phyloP scores from a whole-genome alignment of 2,888 invertebrate genomes.

The Drosophila subsilvestris region DNA sequence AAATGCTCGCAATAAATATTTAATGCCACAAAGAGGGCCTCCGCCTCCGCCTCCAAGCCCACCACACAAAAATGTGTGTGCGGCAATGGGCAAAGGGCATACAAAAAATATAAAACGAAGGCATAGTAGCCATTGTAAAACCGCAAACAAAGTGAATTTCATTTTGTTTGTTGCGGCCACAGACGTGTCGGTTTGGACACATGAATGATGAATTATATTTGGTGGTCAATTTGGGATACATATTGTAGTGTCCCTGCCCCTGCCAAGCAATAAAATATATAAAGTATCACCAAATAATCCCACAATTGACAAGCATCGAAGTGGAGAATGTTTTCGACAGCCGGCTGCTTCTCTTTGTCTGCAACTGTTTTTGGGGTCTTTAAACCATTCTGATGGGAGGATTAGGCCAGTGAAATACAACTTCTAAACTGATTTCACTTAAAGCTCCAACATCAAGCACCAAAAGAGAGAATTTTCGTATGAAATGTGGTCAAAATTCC shows the following conservation, averaged over 20 bases:
- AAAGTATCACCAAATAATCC: conserved; percentile 13
- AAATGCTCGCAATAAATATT: conserved; percentile 60
- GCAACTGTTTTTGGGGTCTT: background rate
- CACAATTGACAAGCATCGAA: background rate
- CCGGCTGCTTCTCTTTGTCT: background rate
- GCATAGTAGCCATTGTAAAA: conserved; percentile 47
- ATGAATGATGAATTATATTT: conserved; percentile 75
- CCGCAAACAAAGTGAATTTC: conserved; percentile 76
- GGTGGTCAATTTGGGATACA: conserved; percentile 53
- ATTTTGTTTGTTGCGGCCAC: conserved; percentile 70
- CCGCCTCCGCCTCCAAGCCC: too few species aligned
- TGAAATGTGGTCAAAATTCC: background rate
- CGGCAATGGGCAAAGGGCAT: conserved; percentile 25
- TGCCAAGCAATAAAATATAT: conserved; percentile 21
- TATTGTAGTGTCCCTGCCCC: conserved; percentile 24
- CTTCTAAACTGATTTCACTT: background rate
- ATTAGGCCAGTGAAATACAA: background rate
- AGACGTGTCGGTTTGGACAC: conserved; percentile 76
- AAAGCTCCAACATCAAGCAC: background rate
- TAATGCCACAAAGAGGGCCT: conserved; percentile 45
- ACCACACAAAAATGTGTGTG: conserved; percentile 31
- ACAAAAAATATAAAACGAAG: conserved; percentile 39
- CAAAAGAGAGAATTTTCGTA: background rate
- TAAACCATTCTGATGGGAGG: background rate
- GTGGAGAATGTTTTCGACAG: background rate